Evolutionary conservation across 2,113 vertebrate genomes (phyloP).

Genomic region (Rhodinocichla rosea): DNA sequence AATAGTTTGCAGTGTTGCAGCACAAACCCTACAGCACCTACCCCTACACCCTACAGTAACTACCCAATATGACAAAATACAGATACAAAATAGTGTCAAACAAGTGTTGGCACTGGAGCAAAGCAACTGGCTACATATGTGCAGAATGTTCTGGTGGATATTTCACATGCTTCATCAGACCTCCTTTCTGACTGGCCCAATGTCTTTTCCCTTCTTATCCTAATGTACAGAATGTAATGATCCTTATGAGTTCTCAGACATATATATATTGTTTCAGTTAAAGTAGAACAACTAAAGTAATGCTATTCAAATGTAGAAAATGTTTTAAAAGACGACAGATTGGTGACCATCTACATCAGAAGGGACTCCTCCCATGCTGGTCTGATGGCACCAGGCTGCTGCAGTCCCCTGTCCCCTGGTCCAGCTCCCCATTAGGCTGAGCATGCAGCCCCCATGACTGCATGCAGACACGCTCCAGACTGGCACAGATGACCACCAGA

Average conservation of each 20-base stretch:
- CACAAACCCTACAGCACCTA: neutral
- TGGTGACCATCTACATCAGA: neutral
- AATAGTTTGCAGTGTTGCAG: neutral
- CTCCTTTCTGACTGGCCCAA: neutral
- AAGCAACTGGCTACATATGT: neutral
- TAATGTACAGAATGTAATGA: neutral
- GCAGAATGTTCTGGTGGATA: neutral
- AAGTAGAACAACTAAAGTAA: neutral
- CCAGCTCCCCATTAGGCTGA: neutral
- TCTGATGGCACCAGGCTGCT: neutral
- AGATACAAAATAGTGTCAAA: neutral
- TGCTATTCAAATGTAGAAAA: neutral
- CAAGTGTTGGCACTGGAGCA: neutral
- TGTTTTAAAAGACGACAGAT: neutral
- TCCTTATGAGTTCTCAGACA: neutral
- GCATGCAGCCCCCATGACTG: neutral
- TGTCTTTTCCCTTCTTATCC: neutral
- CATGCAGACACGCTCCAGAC: fast-evolving
- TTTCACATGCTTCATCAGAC: neutral
- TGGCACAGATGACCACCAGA: neutral
- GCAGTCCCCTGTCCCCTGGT: neutral
- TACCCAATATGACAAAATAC: neutral
- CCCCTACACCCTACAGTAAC: too few species aligned
- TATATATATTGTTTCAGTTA: neutral
- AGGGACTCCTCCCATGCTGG: neutral